Evolutionary conservation across 2,797 vertebrate species (phyloP).

Genomic region (Lemur catta): DNA sequence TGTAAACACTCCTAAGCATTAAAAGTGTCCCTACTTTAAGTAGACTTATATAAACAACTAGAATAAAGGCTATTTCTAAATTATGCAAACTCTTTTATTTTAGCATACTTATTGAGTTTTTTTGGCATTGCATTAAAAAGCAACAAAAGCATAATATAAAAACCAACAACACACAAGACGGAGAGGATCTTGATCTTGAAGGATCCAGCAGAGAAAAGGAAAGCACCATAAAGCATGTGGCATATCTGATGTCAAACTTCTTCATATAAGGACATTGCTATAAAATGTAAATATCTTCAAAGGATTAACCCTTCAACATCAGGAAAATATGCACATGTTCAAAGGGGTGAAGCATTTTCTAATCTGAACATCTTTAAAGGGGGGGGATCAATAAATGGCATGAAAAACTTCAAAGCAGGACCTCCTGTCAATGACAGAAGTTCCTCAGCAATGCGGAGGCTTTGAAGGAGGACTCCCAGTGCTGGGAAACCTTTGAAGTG

Average conservation of each 20-base stretch:
- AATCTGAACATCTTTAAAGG: slow-evolving; percentile 88
- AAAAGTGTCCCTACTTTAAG: not conserved
- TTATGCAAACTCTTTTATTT: slow-evolving; percentile 26
- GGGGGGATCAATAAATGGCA: slow-evolving; percentile 88
- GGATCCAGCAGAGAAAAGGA: slow-evolving; percentile 72
- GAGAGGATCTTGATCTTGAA: slow-evolving; percentile 56
- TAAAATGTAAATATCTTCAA: slow-evolving; percentile 85
- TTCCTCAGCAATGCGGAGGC: slow-evolving; percentile 86
- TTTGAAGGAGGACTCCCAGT: slow-evolving; percentile 90
- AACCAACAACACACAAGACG: not conserved
- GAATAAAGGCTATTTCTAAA: slow-evolving; percentile 20
- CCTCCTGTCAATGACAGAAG: slow-evolving; percentile 89
- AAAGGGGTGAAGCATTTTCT: slow-evolving; percentile 86
- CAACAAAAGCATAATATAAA: slow-evolving; percentile 48
- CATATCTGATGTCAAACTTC: slow-evolving; percentile 77
- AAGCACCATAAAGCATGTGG: slow-evolving; percentile 65
- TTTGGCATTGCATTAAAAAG: slow-evolving; percentile 41
- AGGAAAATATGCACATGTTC: slow-evolving; percentile 86
- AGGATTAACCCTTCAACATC: slow-evolving; percentile 81
- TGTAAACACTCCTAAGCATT: not conserved
- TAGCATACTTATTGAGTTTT: slow-evolving; percentile 39
- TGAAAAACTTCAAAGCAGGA: slow-evolving; percentile 89
- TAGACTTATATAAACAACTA: not conserved
- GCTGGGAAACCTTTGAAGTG: slow-evolving; percentile 90
- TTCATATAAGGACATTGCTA: slow-evolving; percentile 72